These are phyloP conservation scores for Periophthalmus modestus DNA, from an alignment of 2,113 vertebrate genomes.

Conservation along the genomic window DNA sequence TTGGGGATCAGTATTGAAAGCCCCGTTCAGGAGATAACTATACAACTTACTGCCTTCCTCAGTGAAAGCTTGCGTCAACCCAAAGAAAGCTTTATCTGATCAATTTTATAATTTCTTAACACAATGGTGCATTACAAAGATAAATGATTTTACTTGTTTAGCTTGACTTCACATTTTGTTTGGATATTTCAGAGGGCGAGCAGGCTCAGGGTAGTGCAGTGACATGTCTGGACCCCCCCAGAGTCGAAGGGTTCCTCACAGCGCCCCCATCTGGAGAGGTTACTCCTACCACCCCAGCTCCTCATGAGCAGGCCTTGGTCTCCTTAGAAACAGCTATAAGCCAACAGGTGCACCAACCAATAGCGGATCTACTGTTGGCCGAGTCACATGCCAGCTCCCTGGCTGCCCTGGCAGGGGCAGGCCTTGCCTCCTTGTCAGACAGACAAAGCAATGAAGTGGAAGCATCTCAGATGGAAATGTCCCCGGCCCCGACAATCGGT, in stretches of 20 bases:
- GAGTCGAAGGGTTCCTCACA: slow-evolving; percentile 85
- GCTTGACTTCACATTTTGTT: slow-evolving; percentile 19
- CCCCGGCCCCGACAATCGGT: slow-evolving; percentile 89
- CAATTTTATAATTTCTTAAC: not conserved
- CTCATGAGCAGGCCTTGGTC: slow-evolving; percentile 81
- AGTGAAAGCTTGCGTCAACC: slow-evolving; percentile 41
- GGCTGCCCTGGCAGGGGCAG: slow-evolving; percentile 78
- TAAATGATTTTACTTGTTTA: not conserved
- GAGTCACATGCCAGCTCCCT: slow-evolving; percentile 78
- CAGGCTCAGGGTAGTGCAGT: slow-evolving; percentile 73
- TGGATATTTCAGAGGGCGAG: slow-evolving; percentile 74
- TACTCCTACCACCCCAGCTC: slow-evolving; percentile 82
- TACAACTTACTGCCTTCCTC: slow-evolving; percentile 96
- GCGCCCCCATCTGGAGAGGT: slow-evolving; percentile 86
- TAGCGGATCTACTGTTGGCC: slow-evolving; percentile 77
- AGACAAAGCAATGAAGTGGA: slow-evolving; percentile 83
- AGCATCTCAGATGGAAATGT: slow-evolving; percentile 93
- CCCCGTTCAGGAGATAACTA: slow-evolving; percentile 91
- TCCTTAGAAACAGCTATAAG: slow-evolving; percentile 84
- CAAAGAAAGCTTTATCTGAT: not conserved
- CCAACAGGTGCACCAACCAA: slow-evolving; percentile 83
- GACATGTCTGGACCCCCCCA: slow-evolving; percentile 78
- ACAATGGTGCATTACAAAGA: not conserved
- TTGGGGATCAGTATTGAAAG: slow-evolving; percentile 85
- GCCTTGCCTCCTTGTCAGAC: slow-evolving; percentile 80